Conservation (phyloP, 2,113 vertebrate species). For the Odontesthes bonariensis region DNA sequence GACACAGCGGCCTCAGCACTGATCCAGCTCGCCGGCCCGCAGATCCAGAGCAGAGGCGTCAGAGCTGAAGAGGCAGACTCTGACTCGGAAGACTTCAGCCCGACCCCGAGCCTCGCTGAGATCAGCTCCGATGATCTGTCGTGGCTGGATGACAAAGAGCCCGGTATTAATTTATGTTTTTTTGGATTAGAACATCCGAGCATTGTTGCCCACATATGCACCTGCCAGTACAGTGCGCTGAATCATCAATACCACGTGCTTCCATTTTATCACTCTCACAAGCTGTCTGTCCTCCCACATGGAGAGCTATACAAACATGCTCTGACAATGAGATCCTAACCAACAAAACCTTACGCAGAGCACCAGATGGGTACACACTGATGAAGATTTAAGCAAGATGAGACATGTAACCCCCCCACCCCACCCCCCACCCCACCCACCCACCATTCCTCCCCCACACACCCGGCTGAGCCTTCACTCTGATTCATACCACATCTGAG, state of each 20-base stretch:
- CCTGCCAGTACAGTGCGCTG: not conserved
- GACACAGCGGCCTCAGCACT: constrained; percentile 36
- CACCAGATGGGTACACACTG: constrained; percentile 39
- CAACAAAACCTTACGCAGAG: not conserved
- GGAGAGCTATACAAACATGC: constrained; percentile 1
- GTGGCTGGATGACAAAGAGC: constrained; percentile 70
- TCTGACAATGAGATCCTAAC: constrained; percentile 25
- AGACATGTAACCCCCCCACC: constrained; percentile 34
- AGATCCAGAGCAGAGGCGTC: constrained; percentile 17
- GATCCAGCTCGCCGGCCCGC: constrained; percentile 31
- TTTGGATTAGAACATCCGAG: not conserved
- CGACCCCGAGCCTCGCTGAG: constrained; percentile 81
- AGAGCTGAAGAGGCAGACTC: constrained; percentile 61
- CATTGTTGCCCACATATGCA: not conserved
- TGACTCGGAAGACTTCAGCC: constrained; percentile 81
- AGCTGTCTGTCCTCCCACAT: constrained; percentile 17
- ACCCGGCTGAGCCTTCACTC: constrained; percentile 42
- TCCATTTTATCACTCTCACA: constrained; percentile 9
- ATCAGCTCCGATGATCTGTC: constrained; percentile 84
- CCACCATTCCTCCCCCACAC: constrained; percentile 45
- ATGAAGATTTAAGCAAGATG: constrained; percentile 45
- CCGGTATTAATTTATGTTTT: constrained; percentile 59
- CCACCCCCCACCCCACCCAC: not conserved
- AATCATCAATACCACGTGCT: constrained; percentile 9
- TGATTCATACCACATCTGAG: constrained; percentile 43